phyloP scores from a whole-genome alignment of 2,797 vertebrate species.

The Periophthalmus magnuspinnatus region DNA sequence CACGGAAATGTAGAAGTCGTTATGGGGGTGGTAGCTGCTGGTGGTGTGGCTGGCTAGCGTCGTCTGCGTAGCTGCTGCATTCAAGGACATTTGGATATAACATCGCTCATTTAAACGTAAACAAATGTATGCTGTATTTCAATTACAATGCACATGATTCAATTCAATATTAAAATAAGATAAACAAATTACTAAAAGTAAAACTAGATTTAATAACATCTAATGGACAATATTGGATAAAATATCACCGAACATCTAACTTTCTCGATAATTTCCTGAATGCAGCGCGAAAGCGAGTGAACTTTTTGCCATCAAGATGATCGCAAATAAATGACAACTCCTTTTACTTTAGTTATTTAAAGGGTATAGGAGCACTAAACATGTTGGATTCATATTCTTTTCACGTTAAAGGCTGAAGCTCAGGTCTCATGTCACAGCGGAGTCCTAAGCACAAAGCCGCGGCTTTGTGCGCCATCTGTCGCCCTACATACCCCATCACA shows the following conservation, averaged over 20 bases:
- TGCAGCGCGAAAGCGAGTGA: conserved; percentile 16
- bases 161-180: neutral
- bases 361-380: neutral
- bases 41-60: conserved; percentile 15
- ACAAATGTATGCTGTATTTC: neutral
- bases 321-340: neutral
- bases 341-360: neutral
- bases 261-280: conserved; percentile 34
- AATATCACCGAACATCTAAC: rapidly evolving
- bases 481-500: neutral
- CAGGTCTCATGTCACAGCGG: neutral
- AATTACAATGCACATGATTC: neutral
- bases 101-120: rapidly evolving
- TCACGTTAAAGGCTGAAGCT: neutral
- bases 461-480: conserved; percentile 57
- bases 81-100: conserved; percentile 17
- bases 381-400: neutral
- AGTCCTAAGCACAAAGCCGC: neutral
- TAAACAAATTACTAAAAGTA: neutral
- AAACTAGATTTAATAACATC: neutral
- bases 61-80: conserved; percentile 20
- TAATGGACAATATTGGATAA: neutral
- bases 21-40: conserved; percentile 23
- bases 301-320: neutral
- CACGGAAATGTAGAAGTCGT: conserved; percentile 15